These are phyloP conservation scores for Tachina fera DNA, from an alignment of 2,888 invertebrate genomes.

Conservation along the genomic window DNA sequence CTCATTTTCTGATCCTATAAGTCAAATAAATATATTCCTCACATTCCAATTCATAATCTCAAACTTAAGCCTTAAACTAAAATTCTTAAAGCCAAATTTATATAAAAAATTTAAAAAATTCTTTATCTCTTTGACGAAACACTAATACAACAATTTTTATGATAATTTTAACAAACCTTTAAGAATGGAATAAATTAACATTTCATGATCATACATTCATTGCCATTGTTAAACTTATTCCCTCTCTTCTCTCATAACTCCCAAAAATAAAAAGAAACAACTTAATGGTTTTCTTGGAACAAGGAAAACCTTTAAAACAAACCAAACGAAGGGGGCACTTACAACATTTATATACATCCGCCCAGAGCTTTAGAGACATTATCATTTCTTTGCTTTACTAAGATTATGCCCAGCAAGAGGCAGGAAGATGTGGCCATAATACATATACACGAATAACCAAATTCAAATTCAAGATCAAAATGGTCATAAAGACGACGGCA, in stretches of 20 bases:
- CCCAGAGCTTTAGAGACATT: conserved; percentile 63
- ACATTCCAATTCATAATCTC: background rate
- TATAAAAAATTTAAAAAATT: background rate
- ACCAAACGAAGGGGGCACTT: conserved; percentile 52
- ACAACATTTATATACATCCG: conserved; percentile 66
- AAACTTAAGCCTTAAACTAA: background rate
- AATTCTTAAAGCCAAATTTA: conserved; percentile 7
- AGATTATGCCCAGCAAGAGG: conserved; percentile 33
- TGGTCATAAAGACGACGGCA: conserved; percentile 66
- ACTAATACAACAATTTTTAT: conserved; percentile 58
- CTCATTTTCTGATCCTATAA: too few species aligned
- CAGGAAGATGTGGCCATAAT: conserved; percentile 52
- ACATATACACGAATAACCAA: conserved; percentile 61
- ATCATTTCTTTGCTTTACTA: conserved; percentile 12
- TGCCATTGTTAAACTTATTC: conserved; percentile 53
- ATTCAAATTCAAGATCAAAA: conserved; percentile 72
- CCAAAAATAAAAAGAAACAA: background rate
- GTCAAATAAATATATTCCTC: too few species aligned
- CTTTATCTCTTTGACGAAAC: conserved; percentile 39
- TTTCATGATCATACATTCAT: conserved; percentile 63
- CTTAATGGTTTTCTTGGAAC: conserved; percentile 41
- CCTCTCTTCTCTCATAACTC: conserved; percentile 7
- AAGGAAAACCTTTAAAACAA: conserved; percentile 41
- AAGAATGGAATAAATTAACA: conserved; percentile 68
- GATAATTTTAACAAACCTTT: conserved; percentile 47